Evolutionary conservation across 1,140 invertebrate species (phyloP).

Genomic region (Mizuhopecten yessoensis): DNA sequence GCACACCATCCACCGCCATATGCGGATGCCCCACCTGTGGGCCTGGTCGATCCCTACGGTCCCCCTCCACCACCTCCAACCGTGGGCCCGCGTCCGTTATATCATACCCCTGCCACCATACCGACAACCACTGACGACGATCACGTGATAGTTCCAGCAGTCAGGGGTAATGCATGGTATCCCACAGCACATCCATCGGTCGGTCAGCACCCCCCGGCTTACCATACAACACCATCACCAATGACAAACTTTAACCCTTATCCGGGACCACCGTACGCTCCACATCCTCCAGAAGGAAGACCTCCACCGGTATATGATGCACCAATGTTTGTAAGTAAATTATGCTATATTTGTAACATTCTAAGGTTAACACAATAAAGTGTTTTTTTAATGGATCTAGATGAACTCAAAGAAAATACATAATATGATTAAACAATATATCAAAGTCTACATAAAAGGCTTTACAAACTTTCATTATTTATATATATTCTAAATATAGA

Average conservation of each 20-base stretch:
- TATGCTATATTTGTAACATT: too few relatives aligned
- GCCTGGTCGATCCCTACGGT: neutral
- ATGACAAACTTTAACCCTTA: neutral
- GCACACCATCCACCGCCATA: neutral
- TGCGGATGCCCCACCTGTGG: neutral
- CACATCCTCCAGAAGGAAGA: neutral
- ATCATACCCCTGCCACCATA: neutral
- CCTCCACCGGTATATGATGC: too few relatives aligned
- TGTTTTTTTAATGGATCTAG: too few relatives aligned
- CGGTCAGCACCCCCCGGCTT: neutral
- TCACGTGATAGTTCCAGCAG: neutral
- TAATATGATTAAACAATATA: too few relatives aligned
- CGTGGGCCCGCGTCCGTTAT: neutral
- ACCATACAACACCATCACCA: neutral
- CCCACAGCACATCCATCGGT: neutral
- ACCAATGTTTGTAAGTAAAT: neutral
- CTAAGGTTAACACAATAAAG: too few relatives aligned
- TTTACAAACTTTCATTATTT: too few relatives aligned
- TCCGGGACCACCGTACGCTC: neutral
- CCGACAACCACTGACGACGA: neutral
- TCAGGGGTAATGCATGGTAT: neutral
- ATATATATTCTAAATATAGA: neutral
- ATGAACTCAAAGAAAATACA: too few relatives aligned
- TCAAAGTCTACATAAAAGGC: too few relatives aligned
- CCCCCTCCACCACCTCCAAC: constrained; percentile 10